These are phyloP conservation scores for Drosophila emarginata DNA, from an alignment of 2,888 invertebrate species.

Conservation along the genomic window DNA sequence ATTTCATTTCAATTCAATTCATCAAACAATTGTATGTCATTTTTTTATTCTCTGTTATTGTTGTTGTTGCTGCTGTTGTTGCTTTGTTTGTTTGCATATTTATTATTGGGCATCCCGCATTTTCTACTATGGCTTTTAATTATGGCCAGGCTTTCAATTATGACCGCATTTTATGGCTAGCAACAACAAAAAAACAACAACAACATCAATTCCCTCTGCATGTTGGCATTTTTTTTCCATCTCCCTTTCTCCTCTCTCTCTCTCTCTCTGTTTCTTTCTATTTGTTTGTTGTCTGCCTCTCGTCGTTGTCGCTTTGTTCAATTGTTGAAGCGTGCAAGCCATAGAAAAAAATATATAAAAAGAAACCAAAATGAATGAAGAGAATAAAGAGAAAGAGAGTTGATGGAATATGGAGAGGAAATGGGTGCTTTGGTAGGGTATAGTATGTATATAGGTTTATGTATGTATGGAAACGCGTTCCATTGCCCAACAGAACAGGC, in stretches of 20 bases:
- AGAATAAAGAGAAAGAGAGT: slow-evolving; percentile 1
- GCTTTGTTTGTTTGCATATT: slow-evolving; percentile 53
- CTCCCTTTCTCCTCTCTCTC: background rate
- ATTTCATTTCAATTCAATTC: slow-evolving; percentile 50
- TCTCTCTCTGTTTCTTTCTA: slow-evolving; percentile 35
- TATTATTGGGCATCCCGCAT: slow-evolving; percentile 36
- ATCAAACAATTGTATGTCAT: slow-evolving; percentile 37
- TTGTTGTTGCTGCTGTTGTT: slow-evolving; percentile 38
- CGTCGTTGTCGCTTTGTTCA: slow-evolving; percentile 43
- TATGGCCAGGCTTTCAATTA: slow-evolving; percentile 54
- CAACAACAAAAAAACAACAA: slow-evolving; percentile 12
- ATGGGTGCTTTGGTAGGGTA: background rate
- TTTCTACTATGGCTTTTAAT: slow-evolving; percentile 49
- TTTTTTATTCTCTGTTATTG: slow-evolving; percentile 40
- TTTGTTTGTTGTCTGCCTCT: slow-evolving; percentile 45
- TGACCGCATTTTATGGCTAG: slow-evolving; percentile 50
- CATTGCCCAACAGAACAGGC: slow-evolving; percentile 4
- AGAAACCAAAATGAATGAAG: slow-evolving; percentile 12
- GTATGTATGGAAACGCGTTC: background rate
- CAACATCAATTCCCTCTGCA: slow-evolving; percentile 27
- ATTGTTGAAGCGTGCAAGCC: slow-evolving; percentile 41
- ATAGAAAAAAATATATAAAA: slow-evolving; percentile 15
- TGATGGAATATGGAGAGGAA: background rate
- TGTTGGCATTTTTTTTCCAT: slow-evolving; percentile 49
- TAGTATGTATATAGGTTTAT: no score